A percentile compares a stretch with the other conserved stretches of the same genome.
phyloP scores from a whole-genome alignment of 2,113 vertebrate genomes.

The Thryonomys swinderianus region DNA sequence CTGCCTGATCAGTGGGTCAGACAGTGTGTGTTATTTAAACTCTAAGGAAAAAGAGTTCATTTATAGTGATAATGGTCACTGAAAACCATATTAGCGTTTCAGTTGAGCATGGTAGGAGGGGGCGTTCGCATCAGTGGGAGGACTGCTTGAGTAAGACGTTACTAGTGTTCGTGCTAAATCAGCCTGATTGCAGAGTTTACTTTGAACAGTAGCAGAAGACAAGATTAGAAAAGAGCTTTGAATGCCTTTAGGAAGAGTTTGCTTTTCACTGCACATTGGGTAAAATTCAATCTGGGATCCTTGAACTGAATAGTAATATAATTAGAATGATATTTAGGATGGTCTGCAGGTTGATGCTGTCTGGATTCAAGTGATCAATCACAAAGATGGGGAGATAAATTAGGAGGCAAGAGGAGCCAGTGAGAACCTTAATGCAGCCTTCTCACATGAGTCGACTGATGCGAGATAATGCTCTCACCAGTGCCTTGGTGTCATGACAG shows the following conservation, averaged over 20 bases:
- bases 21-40: background rate
- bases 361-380: conserved; percentile 17
- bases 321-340: conserved; percentile 29
- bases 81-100: background rate
- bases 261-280: conserved; percentile 1
- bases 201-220: background rate
- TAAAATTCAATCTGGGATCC: conserved; percentile 18
- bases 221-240: background rate
- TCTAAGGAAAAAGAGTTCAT: conserved; percentile 20
- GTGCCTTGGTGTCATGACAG: background rate
- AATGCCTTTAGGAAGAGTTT: background rate
- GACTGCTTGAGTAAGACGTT: background rate
- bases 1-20: background rate
- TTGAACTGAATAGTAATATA: background rate
- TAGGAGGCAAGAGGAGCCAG: background rate
- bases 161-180: background rate
- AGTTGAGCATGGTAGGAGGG: background rate
- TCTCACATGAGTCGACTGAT: background rate
- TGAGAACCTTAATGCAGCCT: conserved; percentile 27
- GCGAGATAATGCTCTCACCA: background rate
- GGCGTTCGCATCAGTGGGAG: background rate
- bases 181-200: background rate
- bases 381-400: conserved; percentile 35
- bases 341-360: background rate
- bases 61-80: background rate